Evolutionary conservation across 2,113 vertebrate species (phyloP).

Genomic region (Penelope pileata): DNA sequence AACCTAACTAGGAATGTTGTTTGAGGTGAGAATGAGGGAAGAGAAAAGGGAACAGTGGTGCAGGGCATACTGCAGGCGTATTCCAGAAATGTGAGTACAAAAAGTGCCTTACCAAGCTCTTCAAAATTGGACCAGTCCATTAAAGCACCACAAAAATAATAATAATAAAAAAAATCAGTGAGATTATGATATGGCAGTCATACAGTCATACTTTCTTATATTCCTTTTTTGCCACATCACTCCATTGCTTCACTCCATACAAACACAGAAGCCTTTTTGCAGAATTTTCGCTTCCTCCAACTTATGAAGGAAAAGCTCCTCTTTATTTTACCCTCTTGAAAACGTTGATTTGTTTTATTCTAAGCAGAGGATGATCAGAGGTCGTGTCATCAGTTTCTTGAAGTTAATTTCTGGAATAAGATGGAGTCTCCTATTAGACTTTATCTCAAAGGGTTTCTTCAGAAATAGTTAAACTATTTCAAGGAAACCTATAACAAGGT

Average conservation of each 20-base stretch:
- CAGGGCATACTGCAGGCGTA: fast-evolving
- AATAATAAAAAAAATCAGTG: background rate
- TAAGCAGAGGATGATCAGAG: background rate
- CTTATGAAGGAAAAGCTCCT: background rate
- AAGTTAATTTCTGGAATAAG: background rate
- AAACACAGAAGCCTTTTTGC: background rate
- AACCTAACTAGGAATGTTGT: background rate
- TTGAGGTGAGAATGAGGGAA: background rate
- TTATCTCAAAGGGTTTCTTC: background rate
- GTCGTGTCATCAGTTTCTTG: background rate
- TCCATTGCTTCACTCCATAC: background rate
- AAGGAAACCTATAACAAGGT: fast-evolving
- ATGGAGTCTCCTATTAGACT: background rate
- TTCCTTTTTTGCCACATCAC: background rate
- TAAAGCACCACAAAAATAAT: background rate
- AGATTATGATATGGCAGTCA: background rate
- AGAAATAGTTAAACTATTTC: background rate
- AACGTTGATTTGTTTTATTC: background rate
- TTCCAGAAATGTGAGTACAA: background rate
- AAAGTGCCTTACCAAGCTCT: background rate
- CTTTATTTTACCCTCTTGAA: background rate
- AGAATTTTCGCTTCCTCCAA: background rate
- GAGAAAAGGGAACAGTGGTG: fast-evolving
- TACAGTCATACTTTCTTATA: background rate
- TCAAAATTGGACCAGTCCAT: background rate